Conservation (phyloP, 1,140 invertebrate species). For the Drosophila neocordata region DNA sequence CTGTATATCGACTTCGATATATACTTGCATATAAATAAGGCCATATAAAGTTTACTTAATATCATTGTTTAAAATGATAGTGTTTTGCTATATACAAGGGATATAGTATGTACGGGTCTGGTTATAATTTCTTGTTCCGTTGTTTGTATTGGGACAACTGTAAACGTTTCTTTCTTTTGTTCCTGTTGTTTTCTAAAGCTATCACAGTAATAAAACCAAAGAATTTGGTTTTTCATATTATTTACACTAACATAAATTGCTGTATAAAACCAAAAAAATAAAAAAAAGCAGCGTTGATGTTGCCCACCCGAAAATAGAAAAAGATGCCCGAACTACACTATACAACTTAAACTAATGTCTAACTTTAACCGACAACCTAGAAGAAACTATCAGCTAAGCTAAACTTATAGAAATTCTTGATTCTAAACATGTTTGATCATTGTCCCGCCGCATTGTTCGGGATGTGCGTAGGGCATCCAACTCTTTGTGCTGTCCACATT, state of each 20-base stretch:
- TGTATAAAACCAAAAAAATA: constrained; percentile 47
- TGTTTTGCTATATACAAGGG: constrained; percentile 38
- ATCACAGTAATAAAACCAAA: constrained; percentile 64
- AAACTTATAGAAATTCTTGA: constrained; percentile 19
- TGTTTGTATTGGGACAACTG: constrained; percentile 16
- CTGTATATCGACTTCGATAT: constrained; percentile 20
- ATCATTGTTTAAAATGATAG: constrained; percentile 14
- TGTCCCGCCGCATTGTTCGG: constrained; percentile 30
- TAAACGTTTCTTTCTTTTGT: constrained; percentile 29
- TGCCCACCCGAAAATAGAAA: constrained; percentile 26
- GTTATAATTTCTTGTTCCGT: neutral
- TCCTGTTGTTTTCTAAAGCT: constrained; percentile 51
- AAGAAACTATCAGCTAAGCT: constrained; percentile 34
- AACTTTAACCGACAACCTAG: constrained; percentile 47
- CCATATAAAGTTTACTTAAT: constrained; percentile 38
- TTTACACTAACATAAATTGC: constrained; percentile 53
- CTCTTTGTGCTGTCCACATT: constrained; percentile 27
- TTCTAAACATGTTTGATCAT: constrained; percentile 36
- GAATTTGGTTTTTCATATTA: constrained; percentile 45
- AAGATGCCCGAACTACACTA: constrained; percentile 35
- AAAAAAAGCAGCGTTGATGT: constrained; percentile 32
- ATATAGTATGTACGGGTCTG: constrained; percentile 23
- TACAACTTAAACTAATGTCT: constrained; percentile 2
- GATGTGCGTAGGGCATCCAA: constrained; percentile 42
- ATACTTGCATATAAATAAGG: constrained; percentile 45